Conservation (phyloP, 1,140 invertebrate genomes). For the Brachionus paranguensis region DNA sequence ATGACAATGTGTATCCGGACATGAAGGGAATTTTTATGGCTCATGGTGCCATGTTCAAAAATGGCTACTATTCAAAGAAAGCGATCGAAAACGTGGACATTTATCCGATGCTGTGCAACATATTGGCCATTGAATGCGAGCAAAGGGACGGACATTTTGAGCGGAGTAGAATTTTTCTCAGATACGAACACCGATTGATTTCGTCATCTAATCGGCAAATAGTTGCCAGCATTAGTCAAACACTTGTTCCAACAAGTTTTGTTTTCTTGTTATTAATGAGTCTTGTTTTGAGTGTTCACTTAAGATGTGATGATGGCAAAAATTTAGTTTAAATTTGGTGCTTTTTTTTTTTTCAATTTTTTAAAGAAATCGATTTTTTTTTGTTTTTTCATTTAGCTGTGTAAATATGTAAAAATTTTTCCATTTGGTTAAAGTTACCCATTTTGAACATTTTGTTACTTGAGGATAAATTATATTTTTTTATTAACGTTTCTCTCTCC, state of each 20-base stretch:
- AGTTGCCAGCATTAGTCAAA: background rate
- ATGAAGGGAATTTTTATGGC: constrained; percentile 36
- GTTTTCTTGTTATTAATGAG: background rate
- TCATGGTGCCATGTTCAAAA: constrained; percentile 28
- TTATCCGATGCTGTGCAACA: constrained; percentile 24
- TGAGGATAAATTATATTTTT: constrained; percentile 15
- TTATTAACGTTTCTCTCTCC: background rate
- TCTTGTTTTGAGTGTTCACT: background rate
- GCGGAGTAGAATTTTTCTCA: background rate
- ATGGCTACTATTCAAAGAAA: background rate
- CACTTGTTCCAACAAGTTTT: background rate
- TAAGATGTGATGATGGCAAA: background rate
- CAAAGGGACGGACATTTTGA: constrained; percentile 2
- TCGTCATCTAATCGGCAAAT: constrained; percentile 10
- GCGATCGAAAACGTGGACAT: constrained; percentile 5
- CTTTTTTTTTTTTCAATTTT: background rate
- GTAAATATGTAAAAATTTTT: background rate
- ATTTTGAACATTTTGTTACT: background rate
- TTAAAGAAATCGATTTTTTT: background rate
- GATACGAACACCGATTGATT: background rate
- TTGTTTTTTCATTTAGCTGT: background rate
- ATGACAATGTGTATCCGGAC: constrained; percentile 23
- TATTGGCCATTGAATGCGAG: constrained; percentile 22
- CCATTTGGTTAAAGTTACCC: background rate
- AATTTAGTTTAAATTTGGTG: background rate